Base-by-base conservation (phyloP, 2,113 vertebrate genomes). In the Elgaria multicarinata region DNA sequence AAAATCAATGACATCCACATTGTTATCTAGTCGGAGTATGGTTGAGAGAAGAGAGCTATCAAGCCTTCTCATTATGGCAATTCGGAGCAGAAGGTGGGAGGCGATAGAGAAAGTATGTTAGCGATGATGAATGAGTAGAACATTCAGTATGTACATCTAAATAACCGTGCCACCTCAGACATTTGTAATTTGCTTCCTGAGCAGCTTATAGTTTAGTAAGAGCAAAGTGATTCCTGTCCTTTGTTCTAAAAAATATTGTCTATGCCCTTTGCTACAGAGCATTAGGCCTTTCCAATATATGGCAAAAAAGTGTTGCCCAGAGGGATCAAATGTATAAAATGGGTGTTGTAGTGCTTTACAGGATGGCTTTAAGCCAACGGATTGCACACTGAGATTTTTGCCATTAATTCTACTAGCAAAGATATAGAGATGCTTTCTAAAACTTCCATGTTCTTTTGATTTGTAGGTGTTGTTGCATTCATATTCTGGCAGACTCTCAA, bases 231-330 rank as follows among this genome's bases (percentile, higher is more conserved):
- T 36, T 22, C 79, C 20, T 39, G 67, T 91, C 14, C 74, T 44
- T 76, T 64, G 44, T 12, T 79, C n/a, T 69, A 83, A 84, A 92
- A 92, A 93, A 82, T 79, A 50, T 36, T 50, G 13, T 1, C 44
- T n/a, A 6, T 55, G 71, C 20, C 92, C 0, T 7, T 93, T 16
- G 0, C 0, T 79, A 8, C 62, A 55, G 28, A 7, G 3, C 55
- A 71, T 3, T 3, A 9, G 7, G 16, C 53, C 85, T 58, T 66
- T 89, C 39, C 88, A 88, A 22, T 89, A 85, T 26, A 2, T 39
- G 42, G 28, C 76, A 88, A 53, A 36, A 90, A 84, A 62, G n/a
- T 50, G 1, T 86, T 77, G 53, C 71, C 53, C 8, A 44, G 0
- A 6, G 31, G 36, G 91, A 94, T 7, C 31, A 64, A n/a, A n/a